These are phyloP conservation scores for Drosophila mayaguana DNA, from an alignment of 2,888 invertebrate species.

Conservation along the genomic window DNA sequence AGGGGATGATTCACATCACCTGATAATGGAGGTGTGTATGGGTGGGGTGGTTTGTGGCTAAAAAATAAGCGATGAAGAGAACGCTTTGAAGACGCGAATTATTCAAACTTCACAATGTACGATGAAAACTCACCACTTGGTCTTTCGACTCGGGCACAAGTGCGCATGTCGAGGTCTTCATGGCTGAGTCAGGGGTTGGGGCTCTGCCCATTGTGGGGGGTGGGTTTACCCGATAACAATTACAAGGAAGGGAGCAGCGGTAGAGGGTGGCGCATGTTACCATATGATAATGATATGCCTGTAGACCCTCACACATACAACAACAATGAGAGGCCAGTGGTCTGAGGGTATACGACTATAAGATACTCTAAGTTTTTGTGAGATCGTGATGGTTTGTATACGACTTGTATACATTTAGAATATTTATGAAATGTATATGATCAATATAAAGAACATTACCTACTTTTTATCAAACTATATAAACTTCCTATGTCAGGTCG, in stretches of 20 bases:
- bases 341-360: background rate
- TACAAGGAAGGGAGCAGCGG: background rate
- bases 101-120: slow-evolving; percentile 15
- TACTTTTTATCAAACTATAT: too few species aligned
- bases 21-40: slow-evolving; percentile 5
- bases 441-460: background rate
- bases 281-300: slow-evolving; percentile 78
- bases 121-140: slow-evolving; percentile 52
- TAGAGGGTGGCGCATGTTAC: slow-evolving; percentile 58
- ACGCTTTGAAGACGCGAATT: slow-evolving; percentile 5
- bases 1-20: slow-evolving; percentile 12
- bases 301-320: slow-evolving; percentile 17
- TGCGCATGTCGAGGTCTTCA: slow-evolving; percentile 56
- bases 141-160: slow-evolving; percentile 40
- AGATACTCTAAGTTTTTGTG: background rate
- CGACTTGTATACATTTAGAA: too few species aligned
- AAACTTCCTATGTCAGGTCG: too few species aligned
- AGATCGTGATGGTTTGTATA: too few species aligned
- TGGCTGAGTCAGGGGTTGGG: slow-evolving; percentile 13
- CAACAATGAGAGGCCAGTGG: background rate
- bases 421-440: too few species aligned
- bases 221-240: slow-evolving; percentile 23
- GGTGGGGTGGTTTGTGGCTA: slow-evolving; percentile 22
- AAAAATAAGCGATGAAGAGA: background rate
- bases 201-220: slow-evolving; percentile 6